Base-by-base conservation (phyloP, 2,113 vertebrate species). In the Megaceryle maxima region DNA sequence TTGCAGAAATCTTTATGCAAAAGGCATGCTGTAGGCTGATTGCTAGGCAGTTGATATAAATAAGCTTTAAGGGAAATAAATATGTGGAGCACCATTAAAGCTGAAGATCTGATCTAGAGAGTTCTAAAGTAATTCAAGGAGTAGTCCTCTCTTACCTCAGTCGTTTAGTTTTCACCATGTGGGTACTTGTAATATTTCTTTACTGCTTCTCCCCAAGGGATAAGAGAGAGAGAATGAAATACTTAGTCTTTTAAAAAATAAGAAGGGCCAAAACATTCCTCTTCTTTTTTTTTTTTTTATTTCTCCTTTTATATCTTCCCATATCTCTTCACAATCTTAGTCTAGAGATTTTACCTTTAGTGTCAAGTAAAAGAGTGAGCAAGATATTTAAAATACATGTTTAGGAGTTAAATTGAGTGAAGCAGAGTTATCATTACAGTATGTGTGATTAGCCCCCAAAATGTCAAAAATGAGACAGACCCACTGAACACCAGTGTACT, bases 81-180 rank as follows among this genome's bases (percentile, higher is more conserved):
- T 84, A 78, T 26, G 41, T 94, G 87, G 94, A 93, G 74, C 78
- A 57, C 78, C 62, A 87, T 94, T 91, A 68, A 93, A 68, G 55
- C 55, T 94, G 66, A 91, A 94, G 90, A 91, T 91, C 35, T 72
- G 66, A 89, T 90, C 51, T 51, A 56, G 78, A 89, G 87, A 55
- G 78, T 75, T 95, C 94, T 93, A 50, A 87, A 94, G 87, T 92
- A 81, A 89, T 95, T 95, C 84, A 82, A 91, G 77, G 51, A 95
- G 78, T 68, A 91, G 74, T 86, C 55, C n/a, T 74, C 39, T 76
- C 29, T 77, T 50, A 66, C 92, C 29, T 90, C 33, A 79, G 55
- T 83, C 63, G 9, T 55, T 57, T 72, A 35, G 25, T 90, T 90
- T 90, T 83, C 60, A 63, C 48, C 5, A 2, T 37, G 28, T 74